Conservation (phyloP, 2,888 invertebrate genomes). For the Oxytorus armatus region DNA sequence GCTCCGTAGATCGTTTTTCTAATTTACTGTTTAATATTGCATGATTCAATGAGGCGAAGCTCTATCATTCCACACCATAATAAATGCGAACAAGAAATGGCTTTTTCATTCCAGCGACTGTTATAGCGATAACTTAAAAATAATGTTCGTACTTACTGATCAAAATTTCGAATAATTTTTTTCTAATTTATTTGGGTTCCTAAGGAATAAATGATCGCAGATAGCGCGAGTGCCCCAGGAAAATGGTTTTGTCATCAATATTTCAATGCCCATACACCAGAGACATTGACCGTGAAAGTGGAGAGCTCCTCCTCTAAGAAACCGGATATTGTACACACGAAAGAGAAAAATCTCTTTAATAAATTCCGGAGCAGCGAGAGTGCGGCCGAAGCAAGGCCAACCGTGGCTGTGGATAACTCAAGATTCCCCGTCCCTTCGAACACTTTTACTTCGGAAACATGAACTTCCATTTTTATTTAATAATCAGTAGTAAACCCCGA, state of each 20-base stretch:
- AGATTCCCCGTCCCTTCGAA: slow-evolving; percentile 16
- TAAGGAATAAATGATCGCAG: neutral
- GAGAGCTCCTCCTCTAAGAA: neutral
- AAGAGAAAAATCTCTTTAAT: slow-evolving; percentile 27
- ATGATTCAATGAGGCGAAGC: too few species aligned
- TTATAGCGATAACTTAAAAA: too few species aligned
- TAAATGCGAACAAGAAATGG: too few species aligned
- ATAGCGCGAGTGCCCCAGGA: neutral
- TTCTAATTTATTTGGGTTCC: too few species aligned
- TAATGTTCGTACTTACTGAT: too few species aligned
- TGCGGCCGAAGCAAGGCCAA: slow-evolving; percentile 34
- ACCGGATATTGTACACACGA: slow-evolving; percentile 27
- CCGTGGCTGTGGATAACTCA: slow-evolving; percentile 6
- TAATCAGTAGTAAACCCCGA: slow-evolving; percentile 28
- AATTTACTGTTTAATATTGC: too few species aligned
- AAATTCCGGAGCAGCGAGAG: slow-evolving; percentile 41
- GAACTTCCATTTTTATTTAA: slow-evolving; percentile 45
- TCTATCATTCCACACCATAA: too few species aligned
- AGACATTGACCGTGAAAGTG: slow-evolving; percentile 38
- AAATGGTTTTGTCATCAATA: neutral
- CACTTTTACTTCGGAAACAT: slow-evolving; percentile 22
- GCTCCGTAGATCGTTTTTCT: too few species aligned
- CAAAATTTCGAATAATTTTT: too few species aligned
- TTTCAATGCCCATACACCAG: neutral
- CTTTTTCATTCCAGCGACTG: too few species aligned